A percentile compares a stretch with the other conserved stretches of the same genome.
Conservation (phyloP, 2,797 vertebrate species). For the Pangasius sanitwongsei region DNA sequence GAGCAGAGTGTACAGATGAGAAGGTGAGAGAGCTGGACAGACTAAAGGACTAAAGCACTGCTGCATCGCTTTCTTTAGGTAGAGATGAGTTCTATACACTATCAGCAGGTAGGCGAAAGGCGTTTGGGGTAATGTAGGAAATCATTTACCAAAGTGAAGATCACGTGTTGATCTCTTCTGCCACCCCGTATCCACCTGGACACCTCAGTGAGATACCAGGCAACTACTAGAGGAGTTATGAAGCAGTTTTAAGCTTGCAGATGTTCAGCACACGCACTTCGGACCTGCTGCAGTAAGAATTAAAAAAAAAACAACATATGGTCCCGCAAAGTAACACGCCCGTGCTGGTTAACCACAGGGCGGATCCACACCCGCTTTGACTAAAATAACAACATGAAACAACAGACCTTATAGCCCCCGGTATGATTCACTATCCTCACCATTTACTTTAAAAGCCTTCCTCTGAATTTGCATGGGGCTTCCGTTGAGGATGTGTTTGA, state of each 20-base stretch:
- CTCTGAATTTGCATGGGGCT: slow-evolving; percentile 47
- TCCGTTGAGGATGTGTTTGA: slow-evolving; percentile 13
- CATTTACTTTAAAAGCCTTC: background rate
- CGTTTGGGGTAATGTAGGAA: background rate
- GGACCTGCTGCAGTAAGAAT: slow-evolving; percentile 30
- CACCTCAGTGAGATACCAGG: too few species aligned
- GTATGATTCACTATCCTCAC: slow-evolving; percentile 1
- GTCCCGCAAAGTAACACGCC: slow-evolving; percentile 32
- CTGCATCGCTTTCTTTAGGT: background rate
- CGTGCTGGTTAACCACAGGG: slow-evolving; percentile 76
- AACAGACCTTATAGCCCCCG: background rate
- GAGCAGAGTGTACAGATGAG: background rate
- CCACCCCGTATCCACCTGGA: background rate
- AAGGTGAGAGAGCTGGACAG: background rate
- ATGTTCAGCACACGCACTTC: background rate
- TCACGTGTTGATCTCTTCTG: background rate
- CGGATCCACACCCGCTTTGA: slow-evolving; percentile 63
- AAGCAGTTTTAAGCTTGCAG: background rate
- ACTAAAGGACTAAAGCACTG: background rate
- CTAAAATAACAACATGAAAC: slow-evolving; percentile 62
- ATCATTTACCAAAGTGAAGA: background rate
- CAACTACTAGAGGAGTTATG: background rate
- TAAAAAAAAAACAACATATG: background rate
- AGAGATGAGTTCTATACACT: background rate
- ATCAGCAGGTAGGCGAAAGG: background rate